Evolutionary conservation across 2,113 vertebrate genomes (phyloP), one percentile per base, ranked within the genome.

Genomic region (Protobothrops mucrosquamatus): DNA sequence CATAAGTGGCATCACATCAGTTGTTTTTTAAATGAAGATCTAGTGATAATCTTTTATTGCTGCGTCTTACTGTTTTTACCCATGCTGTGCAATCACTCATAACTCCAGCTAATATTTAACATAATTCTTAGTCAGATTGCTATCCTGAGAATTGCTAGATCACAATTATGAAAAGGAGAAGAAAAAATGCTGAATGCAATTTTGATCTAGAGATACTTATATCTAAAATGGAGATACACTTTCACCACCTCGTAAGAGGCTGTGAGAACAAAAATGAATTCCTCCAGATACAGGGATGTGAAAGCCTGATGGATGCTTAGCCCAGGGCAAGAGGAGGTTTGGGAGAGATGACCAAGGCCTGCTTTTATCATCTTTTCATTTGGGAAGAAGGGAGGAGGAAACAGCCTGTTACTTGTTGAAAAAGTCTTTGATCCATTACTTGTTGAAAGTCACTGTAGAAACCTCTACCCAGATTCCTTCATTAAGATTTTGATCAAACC

Each of bases 201-300:
- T 89, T 92, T 90, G 12, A 52, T 52, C 14, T 91, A 85, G 39
- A n/a, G 34, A 57, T 88, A n/a, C 89, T 89, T 94, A 92, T 90
- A 81, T 95, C 39, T 34, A 85, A 94, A 93, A 4, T 22, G 14
- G 91, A 52, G 92, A 20, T n/a, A 0, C 1, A 3, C 14, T 91
- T 39, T 8, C 2, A 0, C 92, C 93, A 34, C 89, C 94, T 94
- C 57, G 23, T 0, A 43, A 74, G 93, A 20, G 55, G 57, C 92
- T 15, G 56, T 34, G 0, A 10, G 43, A 88, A 74, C 61, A 0
- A 93, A 87, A 0, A 81, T 22, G 69, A 18, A 81, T 20, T 0
- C 18, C 69, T 7, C 34, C 18, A 9, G 15, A 81, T 43, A 81
- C 18, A 43, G 34, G 34, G 18, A 22, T 81, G 3, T 43, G 34